Evolutionary conservation across 23 tunicate genomes (phyloP).

Genomic region (Trididemnum clinides): DNA sequence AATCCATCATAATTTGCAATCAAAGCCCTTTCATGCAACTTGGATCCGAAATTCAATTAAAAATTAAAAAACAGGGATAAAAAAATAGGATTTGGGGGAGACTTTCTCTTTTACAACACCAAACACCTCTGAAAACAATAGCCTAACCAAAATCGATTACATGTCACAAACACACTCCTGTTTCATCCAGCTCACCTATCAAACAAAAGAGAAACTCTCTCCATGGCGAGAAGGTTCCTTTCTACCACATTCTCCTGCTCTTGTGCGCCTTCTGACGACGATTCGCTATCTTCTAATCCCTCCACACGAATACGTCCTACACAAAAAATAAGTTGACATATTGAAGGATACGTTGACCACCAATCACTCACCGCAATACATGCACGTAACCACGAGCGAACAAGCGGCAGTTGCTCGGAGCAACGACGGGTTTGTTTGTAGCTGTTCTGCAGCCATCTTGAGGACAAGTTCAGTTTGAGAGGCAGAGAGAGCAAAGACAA

Average conservation of each 20-base stretch:
- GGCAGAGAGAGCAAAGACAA: conserved; percentile 52
- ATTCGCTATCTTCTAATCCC: background rate
- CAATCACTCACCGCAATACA: conserved; percentile 81
- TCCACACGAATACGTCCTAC: conserved; percentile 26
- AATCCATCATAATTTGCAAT: too few relatives aligned
- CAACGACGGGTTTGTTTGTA: conserved; percentile 10
- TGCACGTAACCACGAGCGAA: conserved; percentile 68
- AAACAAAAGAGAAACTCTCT: conserved; percentile 73
- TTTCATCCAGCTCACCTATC: too few relatives aligned
- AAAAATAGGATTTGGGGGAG: too few relatives aligned
- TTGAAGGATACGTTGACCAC: background rate
- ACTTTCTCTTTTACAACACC: too few relatives aligned
- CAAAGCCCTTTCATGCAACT: too few relatives aligned
- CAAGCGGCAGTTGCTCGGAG: conserved; percentile 43
- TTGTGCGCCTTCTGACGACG: background rate
- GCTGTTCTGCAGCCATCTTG: conserved; percentile 72
- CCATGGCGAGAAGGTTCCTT: conserved; percentile 83
- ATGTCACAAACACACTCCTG: too few relatives aligned
- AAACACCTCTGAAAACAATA: too few relatives aligned
- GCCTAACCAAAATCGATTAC: too few relatives aligned
- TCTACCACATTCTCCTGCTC: conserved; percentile 54
- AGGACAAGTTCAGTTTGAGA: conserved; percentile 60
- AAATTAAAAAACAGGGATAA: too few relatives aligned
- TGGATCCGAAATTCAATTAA: too few relatives aligned
- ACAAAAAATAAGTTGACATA: background rate